phyloP scores from a whole-genome alignment of 2,797 vertebrate species.

The Mormyrops boulengeri region DNA sequence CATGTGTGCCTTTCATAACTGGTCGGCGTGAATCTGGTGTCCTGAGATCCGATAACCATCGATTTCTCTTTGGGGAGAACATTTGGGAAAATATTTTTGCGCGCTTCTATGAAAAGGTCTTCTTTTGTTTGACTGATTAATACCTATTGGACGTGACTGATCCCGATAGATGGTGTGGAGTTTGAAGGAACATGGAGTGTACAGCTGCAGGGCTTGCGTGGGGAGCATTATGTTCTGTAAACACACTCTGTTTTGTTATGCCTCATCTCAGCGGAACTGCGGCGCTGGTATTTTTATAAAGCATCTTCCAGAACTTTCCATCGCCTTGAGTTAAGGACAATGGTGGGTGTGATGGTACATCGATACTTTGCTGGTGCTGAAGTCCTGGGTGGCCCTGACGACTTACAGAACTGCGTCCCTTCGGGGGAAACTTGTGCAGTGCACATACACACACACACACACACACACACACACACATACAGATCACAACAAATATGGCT shows the following conservation, averaged over 20 bases:
- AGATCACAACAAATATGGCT: neutral
- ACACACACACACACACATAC: neutral
- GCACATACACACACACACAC: neutral
- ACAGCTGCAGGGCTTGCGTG: constrained; percentile 65
- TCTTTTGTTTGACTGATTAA: constrained; percentile 9
- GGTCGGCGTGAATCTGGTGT: neutral
- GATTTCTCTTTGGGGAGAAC: constrained; percentile 15
- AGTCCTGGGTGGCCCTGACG: constrained; percentile 68
- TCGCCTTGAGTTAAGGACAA: constrained; percentile 71
- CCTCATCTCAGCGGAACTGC: constrained; percentile 58
- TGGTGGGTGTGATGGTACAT: constrained; percentile 72
- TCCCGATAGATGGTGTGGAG: constrained; percentile 6
- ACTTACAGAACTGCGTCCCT: constrained; percentile 39
- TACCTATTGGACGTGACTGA: constrained; percentile 4
- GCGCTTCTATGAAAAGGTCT: neutral
- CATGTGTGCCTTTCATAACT: neutral
- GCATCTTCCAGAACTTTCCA: constrained; percentile 66
- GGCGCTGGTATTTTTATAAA: constrained; percentile 70
- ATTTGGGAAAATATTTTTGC: constrained; percentile 16
- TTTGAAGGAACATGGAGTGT: constrained; percentile 36
- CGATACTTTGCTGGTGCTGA: constrained; percentile 63
- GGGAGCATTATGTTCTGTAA: constrained; percentile 71
- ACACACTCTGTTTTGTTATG: constrained; percentile 71
- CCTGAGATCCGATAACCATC: neutral
- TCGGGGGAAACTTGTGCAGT: neutral